Base-by-base conservation (phyloP, 2,113 vertebrate genomes). In the Paralichthys olivaceus region DNA sequence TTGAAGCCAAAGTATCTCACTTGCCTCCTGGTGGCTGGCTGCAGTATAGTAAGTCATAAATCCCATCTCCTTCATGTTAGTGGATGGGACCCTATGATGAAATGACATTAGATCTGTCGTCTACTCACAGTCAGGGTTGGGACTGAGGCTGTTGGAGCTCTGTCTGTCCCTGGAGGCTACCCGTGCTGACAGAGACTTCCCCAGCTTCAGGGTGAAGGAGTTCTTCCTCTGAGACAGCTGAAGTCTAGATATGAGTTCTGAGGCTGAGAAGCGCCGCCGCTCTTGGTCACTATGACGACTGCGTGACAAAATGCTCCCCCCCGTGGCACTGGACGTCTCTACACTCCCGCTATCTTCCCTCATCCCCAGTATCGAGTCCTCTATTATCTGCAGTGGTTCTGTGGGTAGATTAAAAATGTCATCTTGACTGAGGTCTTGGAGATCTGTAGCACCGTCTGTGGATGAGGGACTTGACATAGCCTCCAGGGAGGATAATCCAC, bases 251-350 rank as follows among this genome's bases (percentile, higher is more conserved):
- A 97, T 96, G 25, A 97, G 93, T 64, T 97, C 96, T 0, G 96
- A 96, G 13, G 96, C 96, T 0, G 96, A 97, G 94, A 97, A 96
- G n/a, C 96, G 94, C 64, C 96, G 89, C 11, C 95, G 93, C 79
- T 97, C 96, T 0, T 95, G 93, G 40, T 96, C 96, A 1, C 60
- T 75, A 13, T 85, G 86, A 1, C 82, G 90, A 63, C 67, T 47
- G 7, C 79, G 87, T 3, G 80, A 47, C 43, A 82, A 63, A 57
- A 77, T 63, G 53, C 68, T 80, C 19, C 76, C 79, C 29, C 69
- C 83, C 1, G 70, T 47, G 14, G 89, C 57, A 1, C 19, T 37
- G 0, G 80, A 79, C 4, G 58, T 68, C 37, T 91, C 83, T 5
- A 22, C 55, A n/a, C 40, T 69, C 13, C 70, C 51, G 0, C 67